Percentiles rank a stretch among this genome's conserved stretches.
phyloP scores from a whole-genome alignment of 2,797 vertebrate genomes.

The Enteromius radiatus region DNA sequence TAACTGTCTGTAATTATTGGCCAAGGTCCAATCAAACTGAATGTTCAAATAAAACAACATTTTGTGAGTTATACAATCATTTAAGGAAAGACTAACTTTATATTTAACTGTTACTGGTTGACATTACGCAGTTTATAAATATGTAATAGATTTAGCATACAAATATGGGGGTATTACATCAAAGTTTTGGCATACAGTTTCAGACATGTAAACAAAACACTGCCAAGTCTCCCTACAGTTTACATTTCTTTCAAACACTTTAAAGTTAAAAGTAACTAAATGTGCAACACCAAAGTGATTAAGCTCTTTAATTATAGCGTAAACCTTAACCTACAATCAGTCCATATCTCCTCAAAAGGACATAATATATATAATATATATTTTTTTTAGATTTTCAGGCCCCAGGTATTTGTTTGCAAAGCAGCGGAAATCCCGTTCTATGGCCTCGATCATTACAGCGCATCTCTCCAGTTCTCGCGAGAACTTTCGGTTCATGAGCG shows the following conservation, averaged over 20 bases:
- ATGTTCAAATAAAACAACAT: neutral
- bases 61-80: neutral
- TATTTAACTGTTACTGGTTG: neutral
- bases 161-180: neutral
- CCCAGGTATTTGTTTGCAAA: constrained; percentile 9
- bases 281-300: neutral
- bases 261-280: neutral
- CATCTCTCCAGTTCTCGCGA: constrained; percentile 49
- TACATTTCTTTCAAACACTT: neutral
- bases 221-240: neutral
- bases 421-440: constrained; percentile 18
- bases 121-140: neutral
- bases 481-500: constrained; percentile 26
- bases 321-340: neutral
- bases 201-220: neutral
- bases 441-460: neutral
- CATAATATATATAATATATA: too few species aligned
- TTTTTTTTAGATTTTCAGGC: neutral
- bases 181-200: neutral
- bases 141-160: neutral
- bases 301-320: neutral
- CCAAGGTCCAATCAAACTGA: neutral
- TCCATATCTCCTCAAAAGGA: neutral
- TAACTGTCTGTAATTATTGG: neutral
- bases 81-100: neutral